A percentile compares a stretch with the other conserved stretches of the same genome.
These are phyloP conservation scores for Vulpes lagopus DNA, from an alignment of 2,113 vertebrate genomes.

Conservation along the genomic window DNA sequence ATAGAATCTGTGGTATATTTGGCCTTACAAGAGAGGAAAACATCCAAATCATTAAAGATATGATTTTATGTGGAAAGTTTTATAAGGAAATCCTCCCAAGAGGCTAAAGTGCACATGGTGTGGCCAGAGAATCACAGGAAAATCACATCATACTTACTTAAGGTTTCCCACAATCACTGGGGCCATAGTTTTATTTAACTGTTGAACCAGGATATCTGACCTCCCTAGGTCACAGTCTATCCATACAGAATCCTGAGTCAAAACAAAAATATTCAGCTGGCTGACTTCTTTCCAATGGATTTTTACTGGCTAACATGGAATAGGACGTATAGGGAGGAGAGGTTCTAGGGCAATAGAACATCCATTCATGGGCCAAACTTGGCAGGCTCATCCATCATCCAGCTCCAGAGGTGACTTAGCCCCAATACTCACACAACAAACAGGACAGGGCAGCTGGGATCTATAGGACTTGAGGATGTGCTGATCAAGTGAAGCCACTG, in stretches of 20 bases:
- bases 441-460: not conserved
- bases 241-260: not conserved
- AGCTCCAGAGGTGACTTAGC: not conserved
- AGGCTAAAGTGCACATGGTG: not conserved
- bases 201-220: slow-evolving; percentile 16
- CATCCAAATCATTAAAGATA: not conserved
- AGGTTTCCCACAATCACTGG: not conserved
- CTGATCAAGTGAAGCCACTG: slow-evolving; percentile 22
- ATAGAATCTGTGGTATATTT: not conserved
- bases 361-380: not conserved
- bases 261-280: slow-evolving; percentile 22
- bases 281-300: not conserved
- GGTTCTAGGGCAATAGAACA: not conserved
- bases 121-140: not conserved
- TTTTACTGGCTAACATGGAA: not conserved
- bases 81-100: not conserved
- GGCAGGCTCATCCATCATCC: not conserved
- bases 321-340: not conserved
- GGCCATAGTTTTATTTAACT: not conserved
- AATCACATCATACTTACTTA: not conserved
- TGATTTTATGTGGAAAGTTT: not conserved
- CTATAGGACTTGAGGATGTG: not conserved
- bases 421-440: not conserved
- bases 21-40: slow-evolving; percentile 8
- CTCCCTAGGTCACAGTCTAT: not conserved